Percentiles rank a stretch among this genome's conserved stretches.
phyloP scores from a whole-genome alignment of 2,888 invertebrate genomes.

The Cephonodes hylas region DNA sequence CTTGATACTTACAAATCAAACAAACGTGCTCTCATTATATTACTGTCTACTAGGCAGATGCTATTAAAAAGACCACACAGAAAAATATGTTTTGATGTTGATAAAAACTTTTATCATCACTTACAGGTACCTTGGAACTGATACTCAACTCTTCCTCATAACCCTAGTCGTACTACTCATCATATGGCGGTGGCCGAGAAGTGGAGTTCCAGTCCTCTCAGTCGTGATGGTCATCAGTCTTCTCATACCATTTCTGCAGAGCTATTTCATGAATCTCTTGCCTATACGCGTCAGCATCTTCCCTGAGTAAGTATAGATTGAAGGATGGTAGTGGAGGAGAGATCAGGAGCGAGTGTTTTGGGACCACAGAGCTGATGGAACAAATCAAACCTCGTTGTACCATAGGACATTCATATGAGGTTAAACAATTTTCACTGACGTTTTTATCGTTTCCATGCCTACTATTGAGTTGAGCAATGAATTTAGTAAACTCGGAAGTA shows the following conservation, averaged over 20 bases:
- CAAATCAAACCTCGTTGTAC: no score
- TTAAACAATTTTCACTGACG: no score
- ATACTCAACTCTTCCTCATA: constrained; percentile 71
- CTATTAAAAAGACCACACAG: no score
- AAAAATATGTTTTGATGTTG: no score
- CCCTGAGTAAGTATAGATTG: constrained; percentile 62
- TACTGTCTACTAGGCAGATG: no score
- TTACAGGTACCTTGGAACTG: constrained; percentile 72
- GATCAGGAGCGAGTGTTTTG: neutral
- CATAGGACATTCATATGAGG: no score
- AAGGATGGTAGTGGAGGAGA: neutral
- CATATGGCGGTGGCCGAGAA: constrained; percentile 72
- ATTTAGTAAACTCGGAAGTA: no score
- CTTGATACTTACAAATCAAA: no score
- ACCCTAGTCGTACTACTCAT: constrained; percentile 64
- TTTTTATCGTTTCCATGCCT: no score
- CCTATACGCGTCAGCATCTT: constrained; percentile 71
- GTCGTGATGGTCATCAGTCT: constrained; percentile 64
- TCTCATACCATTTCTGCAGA: constrained; percentile 70
- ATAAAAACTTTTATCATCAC: neutral
- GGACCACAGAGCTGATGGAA: neutral
- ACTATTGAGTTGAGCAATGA: no score
- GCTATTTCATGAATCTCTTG: constrained; percentile 69
- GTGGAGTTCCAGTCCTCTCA: constrained; percentile 58
- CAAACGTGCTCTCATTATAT: no score